These are phyloP conservation scores for Artibeus jamaicensis DNA, from an alignment of 2,797 vertebrate species.

Conservation along the genomic window DNA sequence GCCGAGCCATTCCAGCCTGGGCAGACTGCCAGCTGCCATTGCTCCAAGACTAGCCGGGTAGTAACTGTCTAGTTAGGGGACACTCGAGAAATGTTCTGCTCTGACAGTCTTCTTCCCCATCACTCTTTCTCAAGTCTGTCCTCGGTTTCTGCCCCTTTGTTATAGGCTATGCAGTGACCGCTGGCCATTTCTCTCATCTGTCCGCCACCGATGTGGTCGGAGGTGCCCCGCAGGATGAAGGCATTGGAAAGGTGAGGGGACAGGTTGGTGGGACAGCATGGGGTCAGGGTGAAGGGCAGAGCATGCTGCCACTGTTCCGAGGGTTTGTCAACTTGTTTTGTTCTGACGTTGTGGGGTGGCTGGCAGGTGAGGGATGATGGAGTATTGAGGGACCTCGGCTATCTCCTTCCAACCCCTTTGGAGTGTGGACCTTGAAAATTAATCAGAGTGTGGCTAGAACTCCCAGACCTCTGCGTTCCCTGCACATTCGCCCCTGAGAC, in stretches of 20 bases:
- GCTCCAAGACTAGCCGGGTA: background rate
- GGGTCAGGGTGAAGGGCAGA: background rate
- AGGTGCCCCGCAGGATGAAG: conserved; percentile 95
- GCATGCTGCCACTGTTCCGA: fast-evolving
- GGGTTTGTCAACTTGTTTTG: background rate
- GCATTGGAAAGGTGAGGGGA: conserved; percentile 91
- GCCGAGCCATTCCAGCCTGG: background rate
- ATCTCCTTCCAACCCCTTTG: background rate
- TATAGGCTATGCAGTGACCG: conserved; percentile 95
- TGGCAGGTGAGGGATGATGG: background rate
- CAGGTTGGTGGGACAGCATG: background rate
- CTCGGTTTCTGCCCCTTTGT: background rate
- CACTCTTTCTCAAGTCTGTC: background rate
- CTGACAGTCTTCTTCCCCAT: background rate
- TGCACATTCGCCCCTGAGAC: background rate
- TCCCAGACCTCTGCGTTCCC: background rate
- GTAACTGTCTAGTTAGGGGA: background rate
- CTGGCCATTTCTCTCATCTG: conserved; percentile 94
- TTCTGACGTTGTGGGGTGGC: background rate
- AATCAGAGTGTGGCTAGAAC: background rate
- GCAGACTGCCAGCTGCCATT: background rate
- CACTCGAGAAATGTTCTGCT: background rate
- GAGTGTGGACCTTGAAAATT: background rate
- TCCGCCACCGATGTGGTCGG: conserved; percentile 91
- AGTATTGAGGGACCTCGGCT: background rate